A percentile compares a stretch with the other conserved stretches of the same genome.
phyloP scores from a whole-genome alignment of 2,888 invertebrate genomes.

The Mythimna impura region DNA sequence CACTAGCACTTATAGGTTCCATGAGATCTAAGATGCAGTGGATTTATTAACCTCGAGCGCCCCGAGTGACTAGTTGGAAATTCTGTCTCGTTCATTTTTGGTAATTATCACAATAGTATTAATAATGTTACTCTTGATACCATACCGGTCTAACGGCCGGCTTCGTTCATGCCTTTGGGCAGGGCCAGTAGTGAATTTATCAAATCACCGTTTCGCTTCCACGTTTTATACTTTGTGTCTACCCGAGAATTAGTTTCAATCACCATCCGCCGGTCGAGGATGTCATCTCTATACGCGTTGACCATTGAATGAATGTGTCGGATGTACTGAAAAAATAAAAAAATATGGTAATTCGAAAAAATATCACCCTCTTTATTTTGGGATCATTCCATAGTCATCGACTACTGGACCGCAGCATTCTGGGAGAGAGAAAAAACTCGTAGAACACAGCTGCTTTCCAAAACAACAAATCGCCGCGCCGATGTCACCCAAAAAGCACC shows the following conservation, averaged over 20 bases:
- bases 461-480: no score
- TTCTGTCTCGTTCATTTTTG: conserved; percentile 31
- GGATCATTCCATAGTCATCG: background rate
- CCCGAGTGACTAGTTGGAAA: conserved; percentile 25
- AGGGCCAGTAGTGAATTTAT: conserved; percentile 94
- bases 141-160: conserved; percentile 89
- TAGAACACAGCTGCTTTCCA: no score
- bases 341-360: background rate
- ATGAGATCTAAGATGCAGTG: background rate
- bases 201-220: conserved; percentile 93
- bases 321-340: conserved; percentile 72
- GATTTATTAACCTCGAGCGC: conserved; percentile 3
- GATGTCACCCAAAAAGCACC: no score
- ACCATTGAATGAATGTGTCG: conserved; percentile 77
- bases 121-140: conserved; percentile 21
- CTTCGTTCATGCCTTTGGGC: conserved; percentile 94
- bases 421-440: no score
- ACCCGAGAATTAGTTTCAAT: conserved; percentile 73
- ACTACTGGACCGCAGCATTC: background rate
- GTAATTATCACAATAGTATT: conserved; percentile 40
- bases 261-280: conserved; percentile 61
- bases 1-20: background rate
- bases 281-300: conserved; percentile 72
- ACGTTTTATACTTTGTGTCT: conserved; percentile 78
- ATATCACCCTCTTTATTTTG: background rate